Evolutionary conservation across 2,113 vertebrate species (phyloP).

Genomic region (Callaeas wilsoni): DNA sequence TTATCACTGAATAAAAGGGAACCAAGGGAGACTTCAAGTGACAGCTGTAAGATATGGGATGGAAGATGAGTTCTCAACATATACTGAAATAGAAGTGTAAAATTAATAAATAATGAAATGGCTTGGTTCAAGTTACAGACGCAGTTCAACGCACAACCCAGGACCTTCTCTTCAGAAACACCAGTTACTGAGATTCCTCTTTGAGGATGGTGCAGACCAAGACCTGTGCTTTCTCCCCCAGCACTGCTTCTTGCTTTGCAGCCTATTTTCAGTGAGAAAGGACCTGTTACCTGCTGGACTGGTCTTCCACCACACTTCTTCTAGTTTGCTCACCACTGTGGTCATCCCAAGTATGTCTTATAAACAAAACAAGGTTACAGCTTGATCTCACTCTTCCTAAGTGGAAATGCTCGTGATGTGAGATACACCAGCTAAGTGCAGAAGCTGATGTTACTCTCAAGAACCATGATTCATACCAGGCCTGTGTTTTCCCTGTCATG

Average conservation of each 20-base stretch:
- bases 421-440: neutral
- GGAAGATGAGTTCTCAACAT: neutral
- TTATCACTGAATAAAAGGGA: neutral
- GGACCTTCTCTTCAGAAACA: neutral
- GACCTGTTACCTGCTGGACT: neutral
- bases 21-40: neutral
- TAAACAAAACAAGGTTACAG: neutral
- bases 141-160: neutral
- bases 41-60: neutral
- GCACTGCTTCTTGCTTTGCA: neutral
- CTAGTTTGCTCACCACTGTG: neutral
- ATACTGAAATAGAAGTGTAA: neutral
- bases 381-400: neutral
- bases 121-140: neutral
- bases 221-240: neutral
- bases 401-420: rapidly evolving
- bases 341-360: neutral
- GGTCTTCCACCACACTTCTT: neutral
- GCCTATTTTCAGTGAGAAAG: neutral
- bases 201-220: neutral
- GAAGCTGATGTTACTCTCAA: neutral
- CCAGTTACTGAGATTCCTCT: neutral
- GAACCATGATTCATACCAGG: neutral
- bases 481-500: neutral
- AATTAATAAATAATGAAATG: neutral